Conservation (phyloP, 2,888 invertebrate genomes). For the Erebia aethiops region DNA sequence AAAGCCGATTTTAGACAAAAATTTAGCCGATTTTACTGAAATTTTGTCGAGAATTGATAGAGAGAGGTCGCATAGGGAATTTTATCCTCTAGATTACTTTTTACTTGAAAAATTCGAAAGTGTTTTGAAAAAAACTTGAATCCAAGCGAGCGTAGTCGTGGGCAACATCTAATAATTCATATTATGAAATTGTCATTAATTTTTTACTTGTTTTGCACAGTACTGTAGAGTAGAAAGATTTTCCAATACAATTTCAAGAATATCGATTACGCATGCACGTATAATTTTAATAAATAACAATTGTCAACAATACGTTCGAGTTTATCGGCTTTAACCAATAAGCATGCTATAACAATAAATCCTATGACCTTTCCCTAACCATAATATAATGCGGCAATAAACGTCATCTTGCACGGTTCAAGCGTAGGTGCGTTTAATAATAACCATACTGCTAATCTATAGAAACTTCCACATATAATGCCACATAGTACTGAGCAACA, state of each 20-base stretch:
- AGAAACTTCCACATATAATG: constrained; percentile 35
- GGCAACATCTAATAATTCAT: too few relatives aligned
- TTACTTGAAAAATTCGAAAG: too few relatives aligned
- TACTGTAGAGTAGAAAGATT: background rate
- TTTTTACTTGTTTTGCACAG: too few relatives aligned
- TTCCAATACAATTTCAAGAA: background rate
- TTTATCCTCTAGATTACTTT: too few relatives aligned
- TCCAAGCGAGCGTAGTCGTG: too few relatives aligned
- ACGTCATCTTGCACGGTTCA: constrained; percentile 1
- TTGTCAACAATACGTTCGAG: constrained; percentile 16
- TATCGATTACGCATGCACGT: background rate
- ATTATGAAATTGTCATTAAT: too few relatives aligned
- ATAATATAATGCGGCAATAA: constrained; percentile 19
- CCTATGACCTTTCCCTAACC: constrained; percentile 21
- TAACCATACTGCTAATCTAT: constrained; percentile 31
- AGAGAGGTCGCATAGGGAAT: too few relatives aligned
- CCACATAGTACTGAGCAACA: constrained; percentile 5
- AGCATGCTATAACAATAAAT: constrained; percentile 22
- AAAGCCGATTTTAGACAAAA: too few relatives aligned
- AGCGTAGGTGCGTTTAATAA: constrained; percentile 33
- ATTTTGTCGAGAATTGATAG: too few relatives aligned
- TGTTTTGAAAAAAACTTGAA: too few relatives aligned
- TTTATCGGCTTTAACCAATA: constrained; percentile 6
- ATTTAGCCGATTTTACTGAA: too few relatives aligned
- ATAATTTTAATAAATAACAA: background rate